Evolutionary conservation across 2,888 invertebrate genomes (phyloP).

Genomic region (Chymomyza caudatula): DNA sequence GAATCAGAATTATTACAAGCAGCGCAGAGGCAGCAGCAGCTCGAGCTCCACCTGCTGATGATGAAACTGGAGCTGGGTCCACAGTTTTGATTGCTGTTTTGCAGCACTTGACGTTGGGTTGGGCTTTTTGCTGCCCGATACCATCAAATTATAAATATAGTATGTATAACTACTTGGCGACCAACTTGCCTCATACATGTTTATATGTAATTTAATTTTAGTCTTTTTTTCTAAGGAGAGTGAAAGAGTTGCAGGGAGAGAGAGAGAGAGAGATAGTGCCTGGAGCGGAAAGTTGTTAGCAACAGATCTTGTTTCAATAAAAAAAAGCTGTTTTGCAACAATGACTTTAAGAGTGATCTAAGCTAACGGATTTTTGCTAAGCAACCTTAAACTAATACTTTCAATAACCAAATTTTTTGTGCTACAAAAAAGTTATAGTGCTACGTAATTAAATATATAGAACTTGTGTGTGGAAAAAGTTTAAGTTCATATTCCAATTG

Average conservation of each 20-base stretch:
- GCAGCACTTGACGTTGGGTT: slow-evolving; percentile 25
- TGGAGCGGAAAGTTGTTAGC: not conserved
- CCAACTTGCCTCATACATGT: slow-evolving; percentile 2
- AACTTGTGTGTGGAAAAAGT: too few species aligned
- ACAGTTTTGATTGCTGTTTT: slow-evolving; percentile 48
- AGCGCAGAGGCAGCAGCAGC: not conserved
- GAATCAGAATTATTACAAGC: slow-evolving; percentile 3
- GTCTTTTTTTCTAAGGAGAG: not conserved
- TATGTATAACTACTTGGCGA: slow-evolving; percentile 26
- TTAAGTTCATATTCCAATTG: too few species aligned
- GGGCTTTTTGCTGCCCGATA: slow-evolving; percentile 24
- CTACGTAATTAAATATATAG: too few species aligned
- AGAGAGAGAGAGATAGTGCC: not conserved
- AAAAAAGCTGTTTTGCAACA: too few species aligned
- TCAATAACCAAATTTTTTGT: too few species aligned
- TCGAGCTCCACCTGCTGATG: not conserved
- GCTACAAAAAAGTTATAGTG: too few species aligned
- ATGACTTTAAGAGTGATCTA: too few species aligned
- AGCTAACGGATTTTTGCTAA: too few species aligned
- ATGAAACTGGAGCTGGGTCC: slow-evolving; percentile 7
- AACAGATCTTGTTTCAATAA: too few species aligned
- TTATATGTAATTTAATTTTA: not conserved
- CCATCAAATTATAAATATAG: slow-evolving; percentile 57
- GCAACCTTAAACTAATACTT: too few species aligned
- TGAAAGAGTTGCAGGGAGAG: not conserved